Evolutionary conservation across 2,113 vertebrate genomes (phyloP).

Genomic region (Scomber scombrus): DNA sequence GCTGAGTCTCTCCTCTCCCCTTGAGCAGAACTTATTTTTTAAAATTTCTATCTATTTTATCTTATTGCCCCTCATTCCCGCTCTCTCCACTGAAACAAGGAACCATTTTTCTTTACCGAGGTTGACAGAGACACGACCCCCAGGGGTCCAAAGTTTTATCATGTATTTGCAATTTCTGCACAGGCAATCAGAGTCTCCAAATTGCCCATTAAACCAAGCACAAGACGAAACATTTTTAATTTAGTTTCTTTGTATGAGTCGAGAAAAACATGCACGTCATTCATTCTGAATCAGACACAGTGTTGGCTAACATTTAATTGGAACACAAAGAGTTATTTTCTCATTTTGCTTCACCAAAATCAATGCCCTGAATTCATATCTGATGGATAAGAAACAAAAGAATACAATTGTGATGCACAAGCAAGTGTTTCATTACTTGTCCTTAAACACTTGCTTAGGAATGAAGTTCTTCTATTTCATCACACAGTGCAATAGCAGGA

Average conservation of each 20-base stretch:
- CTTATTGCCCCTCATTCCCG: conserved; percentile 45
- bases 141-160: conserved; percentile 58
- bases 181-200: conserved; percentile 74
- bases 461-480: conserved; percentile 1
- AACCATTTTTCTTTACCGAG: conserved; percentile 65
- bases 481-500: not conserved
- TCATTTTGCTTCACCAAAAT: conserved; percentile 33
- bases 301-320: conserved; percentile 44
- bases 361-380: conserved; percentile 39
- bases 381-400: conserved; percentile 25
- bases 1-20: conserved; percentile 25
- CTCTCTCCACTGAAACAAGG: conserved; percentile 57
- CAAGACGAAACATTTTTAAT: conserved; percentile 67
- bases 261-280: conserved; percentile 38
- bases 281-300: conserved; percentile 48
- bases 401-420: conserved; percentile 18
- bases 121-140: conserved; percentile 55
- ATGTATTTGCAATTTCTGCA: conserved; percentile 65
- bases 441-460: not conserved
- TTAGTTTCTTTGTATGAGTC: conserved; percentile 56
- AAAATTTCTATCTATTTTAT: conserved; percentile 57
- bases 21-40: conserved; percentile 45
- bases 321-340: conserved; percentile 38
- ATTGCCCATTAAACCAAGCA: conserved; percentile 68
- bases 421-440: conserved; percentile 11